Evolutionary conservation across 1,140 invertebrate genomes (phyloP).

Genomic region (Ditylenchus dipsaci): DNA sequence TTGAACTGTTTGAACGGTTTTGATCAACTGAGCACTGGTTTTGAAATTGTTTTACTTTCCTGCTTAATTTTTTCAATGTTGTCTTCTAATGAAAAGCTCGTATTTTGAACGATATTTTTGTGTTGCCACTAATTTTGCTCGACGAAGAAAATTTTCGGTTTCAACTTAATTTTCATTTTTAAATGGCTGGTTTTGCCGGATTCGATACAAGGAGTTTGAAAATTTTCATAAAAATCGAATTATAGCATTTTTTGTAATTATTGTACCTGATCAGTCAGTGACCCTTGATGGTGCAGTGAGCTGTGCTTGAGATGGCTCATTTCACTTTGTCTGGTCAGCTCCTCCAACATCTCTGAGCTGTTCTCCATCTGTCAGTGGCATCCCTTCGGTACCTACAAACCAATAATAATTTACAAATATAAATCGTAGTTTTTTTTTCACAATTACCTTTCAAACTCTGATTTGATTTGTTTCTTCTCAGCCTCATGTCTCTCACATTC

Average conservation of each 20-base stretch:
- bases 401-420: neutral
- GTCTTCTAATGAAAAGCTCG: no score
- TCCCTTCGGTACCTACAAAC: slow-evolving; percentile 35
- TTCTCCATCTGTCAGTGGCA: slow-evolving; percentile 33
- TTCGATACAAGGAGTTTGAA: no score
- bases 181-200: no score
- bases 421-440: neutral
- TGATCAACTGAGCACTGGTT: no score
- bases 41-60: no score
- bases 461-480: slow-evolving; percentile 22
- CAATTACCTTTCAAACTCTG: slow-evolving; percentile 38
- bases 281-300: slow-evolving; percentile 36
- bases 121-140: no score
- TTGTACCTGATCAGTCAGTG: slow-evolving; percentile 40
- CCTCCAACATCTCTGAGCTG: slow-evolving; percentile 36
- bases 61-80: no score
- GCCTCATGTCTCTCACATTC: slow-evolving; percentile 17
- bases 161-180: no score
- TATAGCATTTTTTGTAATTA: neutral
- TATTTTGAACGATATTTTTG: no score
- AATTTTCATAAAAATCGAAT: no score
- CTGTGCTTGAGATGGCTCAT: slow-evolving; percentile 23
- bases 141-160: no score
- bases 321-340: slow-evolving; percentile 37
- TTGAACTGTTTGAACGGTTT: no score